phyloP scores from a whole-genome alignment of 2,113 vertebrate species.

The Solea solea region DNA sequence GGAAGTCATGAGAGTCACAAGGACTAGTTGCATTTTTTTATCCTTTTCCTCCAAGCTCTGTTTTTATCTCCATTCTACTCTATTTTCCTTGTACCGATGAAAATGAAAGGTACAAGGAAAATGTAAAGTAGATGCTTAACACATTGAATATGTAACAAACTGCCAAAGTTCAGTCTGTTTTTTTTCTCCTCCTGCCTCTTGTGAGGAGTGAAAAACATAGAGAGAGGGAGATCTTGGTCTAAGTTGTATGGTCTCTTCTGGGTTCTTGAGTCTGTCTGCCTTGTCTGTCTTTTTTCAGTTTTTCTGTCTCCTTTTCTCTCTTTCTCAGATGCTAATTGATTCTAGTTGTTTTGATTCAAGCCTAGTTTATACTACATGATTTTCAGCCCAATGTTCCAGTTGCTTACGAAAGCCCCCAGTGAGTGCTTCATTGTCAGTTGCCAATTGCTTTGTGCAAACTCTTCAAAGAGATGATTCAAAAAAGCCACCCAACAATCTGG shows the following conservation, averaged over 20 bases:
- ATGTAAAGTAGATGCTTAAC: too few species aligned
- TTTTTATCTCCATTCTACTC: too few species aligned
- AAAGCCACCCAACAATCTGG: background rate
- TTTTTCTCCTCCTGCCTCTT: background rate
- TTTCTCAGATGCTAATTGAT: conserved; percentile 27
- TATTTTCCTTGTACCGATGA: too few species aligned
- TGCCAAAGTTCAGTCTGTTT: background rate
- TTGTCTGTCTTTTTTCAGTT: background rate
- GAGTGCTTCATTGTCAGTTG: too few species aligned
- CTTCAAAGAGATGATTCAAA: background rate
- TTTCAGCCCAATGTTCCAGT: too few species aligned
- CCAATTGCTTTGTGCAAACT: background rate
- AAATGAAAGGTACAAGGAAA: too few species aligned
- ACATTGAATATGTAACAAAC: too few species aligned
- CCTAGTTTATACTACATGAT: too few species aligned
- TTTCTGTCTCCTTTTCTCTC: background rate
- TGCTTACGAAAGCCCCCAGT: too few species aligned
- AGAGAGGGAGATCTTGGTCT: background rate
- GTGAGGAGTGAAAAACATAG: background rate
- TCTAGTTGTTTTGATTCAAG: conserved; percentile 45
- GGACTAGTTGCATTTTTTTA: too few species aligned
- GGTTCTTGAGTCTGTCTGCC: background rate
- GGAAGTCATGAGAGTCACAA: too few species aligned
- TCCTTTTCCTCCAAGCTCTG: too few species aligned
- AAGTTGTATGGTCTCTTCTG: conserved; percentile 28